phyloP scores from a whole-genome alignment of 2,113 vertebrate genomes.

The Amia ocellicauda region DNA sequence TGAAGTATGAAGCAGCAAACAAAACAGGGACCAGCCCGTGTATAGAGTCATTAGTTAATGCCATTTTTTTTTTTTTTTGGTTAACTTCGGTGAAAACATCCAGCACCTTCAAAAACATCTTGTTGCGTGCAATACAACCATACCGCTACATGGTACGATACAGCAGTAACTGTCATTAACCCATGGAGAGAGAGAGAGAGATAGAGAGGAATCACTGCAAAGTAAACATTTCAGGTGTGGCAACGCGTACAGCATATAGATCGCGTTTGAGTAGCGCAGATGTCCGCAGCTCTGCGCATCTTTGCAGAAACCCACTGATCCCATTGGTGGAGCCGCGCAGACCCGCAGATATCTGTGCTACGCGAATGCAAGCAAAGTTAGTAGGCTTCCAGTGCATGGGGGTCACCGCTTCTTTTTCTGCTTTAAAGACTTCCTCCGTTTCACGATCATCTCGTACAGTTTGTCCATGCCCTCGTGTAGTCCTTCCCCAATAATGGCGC shows the following conservation, averaged over 20 bases:
- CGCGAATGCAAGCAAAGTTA: constrained; percentile 8
- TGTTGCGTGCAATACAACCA: constrained; percentile 22
- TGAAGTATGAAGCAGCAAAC: constrained; percentile 31
- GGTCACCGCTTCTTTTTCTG: constrained; percentile 93
- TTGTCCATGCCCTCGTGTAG: constrained; percentile 97
- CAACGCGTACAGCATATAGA: constrained; percentile 22
- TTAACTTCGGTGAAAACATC: constrained; percentile 26
- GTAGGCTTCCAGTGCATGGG: not conserved
- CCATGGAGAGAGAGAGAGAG: constrained; percentile 20
- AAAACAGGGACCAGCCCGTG: constrained; percentile 53
- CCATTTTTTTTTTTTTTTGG: constrained; percentile 25
- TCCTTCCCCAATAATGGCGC: constrained; percentile 95
- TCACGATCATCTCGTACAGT: constrained; percentile 94
- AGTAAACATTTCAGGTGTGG: constrained; percentile 30
- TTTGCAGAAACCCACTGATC: no score
- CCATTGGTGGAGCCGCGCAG: no score
- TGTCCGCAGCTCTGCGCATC: no score
- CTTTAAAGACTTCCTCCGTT: constrained; percentile 86
- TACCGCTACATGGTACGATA: constrained; percentile 11
- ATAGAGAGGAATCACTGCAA: constrained; percentile 24
- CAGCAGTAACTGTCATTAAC: constrained; percentile 27
- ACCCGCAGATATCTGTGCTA: no score
- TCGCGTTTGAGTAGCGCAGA: not conserved
- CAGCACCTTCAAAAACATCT: constrained; percentile 19
- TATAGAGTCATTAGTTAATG: constrained; percentile 15